Evolutionary conservation across 2,113 vertebrate species (phyloP).

Genomic region (Syrmaticus mikado): DNA sequence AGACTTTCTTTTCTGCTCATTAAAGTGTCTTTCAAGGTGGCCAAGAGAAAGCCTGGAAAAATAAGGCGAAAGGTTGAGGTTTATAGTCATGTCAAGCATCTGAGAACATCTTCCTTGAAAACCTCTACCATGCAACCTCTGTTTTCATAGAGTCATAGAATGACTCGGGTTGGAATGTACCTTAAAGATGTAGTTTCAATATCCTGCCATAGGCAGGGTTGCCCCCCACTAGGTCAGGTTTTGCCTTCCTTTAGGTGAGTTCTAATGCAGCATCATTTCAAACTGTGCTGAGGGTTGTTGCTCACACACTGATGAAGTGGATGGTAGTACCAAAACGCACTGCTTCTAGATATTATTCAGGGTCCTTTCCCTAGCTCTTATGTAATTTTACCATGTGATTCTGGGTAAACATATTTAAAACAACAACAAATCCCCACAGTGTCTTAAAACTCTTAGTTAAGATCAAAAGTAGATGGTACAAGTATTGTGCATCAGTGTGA

Average conservation of each 20-base stretch:
- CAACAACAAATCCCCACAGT: neutral
- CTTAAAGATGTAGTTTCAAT: too few species aligned
- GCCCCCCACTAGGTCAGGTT: neutral
- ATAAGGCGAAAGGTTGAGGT: neutral
- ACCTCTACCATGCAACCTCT: neutral
- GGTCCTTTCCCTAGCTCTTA: neutral
- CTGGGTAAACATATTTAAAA: neutral
- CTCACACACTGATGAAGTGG: neutral
- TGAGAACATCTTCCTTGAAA: neutral
- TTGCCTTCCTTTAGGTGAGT: neutral
- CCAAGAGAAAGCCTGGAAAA: neutral
- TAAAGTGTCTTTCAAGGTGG: neutral
- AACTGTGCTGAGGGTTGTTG: neutral
- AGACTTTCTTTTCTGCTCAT: neutral
- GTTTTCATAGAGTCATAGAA: neutral
- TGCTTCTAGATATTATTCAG: neutral
- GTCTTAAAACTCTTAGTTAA: neutral
- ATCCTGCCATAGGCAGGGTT: neutral
- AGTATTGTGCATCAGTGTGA: neutral
- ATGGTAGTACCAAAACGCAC: neutral
- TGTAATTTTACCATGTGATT: neutral
- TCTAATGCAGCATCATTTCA: neutral
- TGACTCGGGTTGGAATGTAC: neutral
- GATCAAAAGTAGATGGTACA: neutral
- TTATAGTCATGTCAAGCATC: neutral